Evolutionary conservation across 2,888 invertebrate species (phyloP), one percentile per base, ranked within the genome.

Genomic region (Athalia rosae): DNA sequence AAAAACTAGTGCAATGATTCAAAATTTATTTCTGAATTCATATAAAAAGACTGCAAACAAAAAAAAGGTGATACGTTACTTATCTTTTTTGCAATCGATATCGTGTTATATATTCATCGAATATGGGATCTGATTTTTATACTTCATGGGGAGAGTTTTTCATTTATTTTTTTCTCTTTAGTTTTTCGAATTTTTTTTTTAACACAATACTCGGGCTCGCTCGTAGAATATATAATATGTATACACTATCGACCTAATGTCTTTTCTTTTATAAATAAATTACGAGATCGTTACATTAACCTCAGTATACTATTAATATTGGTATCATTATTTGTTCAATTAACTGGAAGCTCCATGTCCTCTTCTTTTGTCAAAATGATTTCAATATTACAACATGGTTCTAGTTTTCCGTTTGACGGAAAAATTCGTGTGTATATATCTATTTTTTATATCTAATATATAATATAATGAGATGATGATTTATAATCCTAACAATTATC

Each of bases 321-420:
- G 13, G 59, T 59, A 59, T 59, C 13, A n/a, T 11, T 15, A 56
- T 71, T 71, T 71, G 58, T 71, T 71, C 58, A 45, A 71, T 43
- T 58, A 15, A 58, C 58, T 71, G 71, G 71, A 71, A 71, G 71
- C 71, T 71, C 58, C 71, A 56, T 71, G 56, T 15, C 4, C 11
- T 45, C 41, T 15, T 71, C 41, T 45, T 63, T 63, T 63, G 9
- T 11, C 9, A n/a, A 1, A 4, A 15, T 43, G 9, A 8, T 48
- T 13, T 15, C 8, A 8, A 4, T 45, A 9, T 58, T 45, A 58
- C 13, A 45, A 71, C 58, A 71, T 71, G 58, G 58, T 71, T 58
- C 8, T 71, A 71, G 9, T 13, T 56, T 56, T 71, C 71, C 71
- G 71, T 71, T 58, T 13, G 58, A 71, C 71, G 71, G 71, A 71